These are phyloP conservation scores for Ceyx margarethae DNA, from an alignment of 2,113 vertebrate species.

Conservation along the genomic window DNA sequence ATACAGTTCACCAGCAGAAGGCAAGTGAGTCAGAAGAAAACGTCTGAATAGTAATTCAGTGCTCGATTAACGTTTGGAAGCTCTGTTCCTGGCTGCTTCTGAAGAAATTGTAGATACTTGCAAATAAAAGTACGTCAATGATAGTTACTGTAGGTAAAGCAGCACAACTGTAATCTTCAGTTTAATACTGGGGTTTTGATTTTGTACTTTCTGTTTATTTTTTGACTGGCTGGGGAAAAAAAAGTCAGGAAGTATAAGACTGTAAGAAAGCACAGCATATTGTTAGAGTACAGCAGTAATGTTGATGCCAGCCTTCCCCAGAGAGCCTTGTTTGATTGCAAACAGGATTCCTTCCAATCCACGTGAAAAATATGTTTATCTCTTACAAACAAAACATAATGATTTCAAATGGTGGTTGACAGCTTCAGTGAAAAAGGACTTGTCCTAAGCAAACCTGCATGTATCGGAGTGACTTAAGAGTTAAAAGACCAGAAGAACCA, in stretches of 20 bases:
- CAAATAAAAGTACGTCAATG: not conserved
- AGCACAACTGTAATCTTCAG: not conserved
- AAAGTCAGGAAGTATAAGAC: not conserved
- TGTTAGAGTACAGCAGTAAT: not conserved
- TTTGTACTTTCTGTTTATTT: constrained; percentile 11
- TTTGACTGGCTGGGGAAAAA: not conserved
- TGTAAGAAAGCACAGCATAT: not conserved
- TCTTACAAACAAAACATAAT: not conserved
- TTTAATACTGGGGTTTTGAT: not conserved
- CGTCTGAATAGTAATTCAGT: not conserved
- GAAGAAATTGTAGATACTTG: not conserved
- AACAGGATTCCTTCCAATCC: not conserved
- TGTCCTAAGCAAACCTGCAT: not conserved
- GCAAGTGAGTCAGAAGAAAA: not conserved
- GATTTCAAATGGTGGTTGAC: not conserved
- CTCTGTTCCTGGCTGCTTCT: not conserved
- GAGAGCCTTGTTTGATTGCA: not conserved
- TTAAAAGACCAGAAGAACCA: not conserved
- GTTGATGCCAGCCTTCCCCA: not conserved
- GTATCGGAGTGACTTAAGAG: not conserved
- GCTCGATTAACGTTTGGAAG: not conserved
- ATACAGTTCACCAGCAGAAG: not conserved
- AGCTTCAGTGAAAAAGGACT: not conserved
- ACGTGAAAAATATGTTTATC: not conserved
- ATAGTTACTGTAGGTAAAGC: not conserved